These are phyloP conservation scores for Bombus vancouverensis DNA, from an alignment of 1,140 invertebrate species.

Conservation along the genomic window DNA sequence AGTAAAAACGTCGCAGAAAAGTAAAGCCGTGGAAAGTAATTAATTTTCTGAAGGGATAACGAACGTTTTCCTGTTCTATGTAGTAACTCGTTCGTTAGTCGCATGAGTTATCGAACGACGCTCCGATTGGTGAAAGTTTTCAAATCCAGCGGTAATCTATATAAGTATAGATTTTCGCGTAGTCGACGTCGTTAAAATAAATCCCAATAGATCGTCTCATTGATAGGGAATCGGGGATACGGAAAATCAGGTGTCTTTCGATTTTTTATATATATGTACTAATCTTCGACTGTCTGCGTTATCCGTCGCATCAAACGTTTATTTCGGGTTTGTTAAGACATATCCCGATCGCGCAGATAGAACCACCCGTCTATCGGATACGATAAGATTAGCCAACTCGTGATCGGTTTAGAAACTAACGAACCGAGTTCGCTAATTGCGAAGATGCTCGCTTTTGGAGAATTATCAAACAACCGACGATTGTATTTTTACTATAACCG, in stretches of 20 bases:
- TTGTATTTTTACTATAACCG: not conserved
- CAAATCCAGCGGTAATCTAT: not conserved
- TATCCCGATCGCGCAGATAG: conserved; percentile 45
- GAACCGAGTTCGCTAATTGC: conserved; percentile 12
- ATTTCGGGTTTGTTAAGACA: conserved; percentile 39
- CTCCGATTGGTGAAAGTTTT: not conserved
- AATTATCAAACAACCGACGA: no score
- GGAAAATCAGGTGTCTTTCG: conserved; percentile 2
- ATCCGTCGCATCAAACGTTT: conserved; percentile 35
- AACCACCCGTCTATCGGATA: conserved; percentile 35
- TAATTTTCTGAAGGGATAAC: not conserved
- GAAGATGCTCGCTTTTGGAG: not conserved
- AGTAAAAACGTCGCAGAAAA: not conserved
- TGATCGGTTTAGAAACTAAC: conserved; percentile 36
- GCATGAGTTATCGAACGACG: not conserved
- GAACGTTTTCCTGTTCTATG: not conserved
- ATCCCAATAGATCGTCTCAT: not conserved
- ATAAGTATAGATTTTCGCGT: not conserved
- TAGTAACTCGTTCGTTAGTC: not conserved
- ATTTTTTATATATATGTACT: not conserved
- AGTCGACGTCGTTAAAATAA: not conserved
- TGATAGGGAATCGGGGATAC: not conserved
- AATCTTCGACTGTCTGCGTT: conserved; percentile 21
- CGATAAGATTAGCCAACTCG: conserved; percentile 57
- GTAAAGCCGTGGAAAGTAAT: not conserved